Evolutionary conservation across 2,797 vertebrate species (phyloP).

Genomic region (Molossus alvarezi): DNA sequence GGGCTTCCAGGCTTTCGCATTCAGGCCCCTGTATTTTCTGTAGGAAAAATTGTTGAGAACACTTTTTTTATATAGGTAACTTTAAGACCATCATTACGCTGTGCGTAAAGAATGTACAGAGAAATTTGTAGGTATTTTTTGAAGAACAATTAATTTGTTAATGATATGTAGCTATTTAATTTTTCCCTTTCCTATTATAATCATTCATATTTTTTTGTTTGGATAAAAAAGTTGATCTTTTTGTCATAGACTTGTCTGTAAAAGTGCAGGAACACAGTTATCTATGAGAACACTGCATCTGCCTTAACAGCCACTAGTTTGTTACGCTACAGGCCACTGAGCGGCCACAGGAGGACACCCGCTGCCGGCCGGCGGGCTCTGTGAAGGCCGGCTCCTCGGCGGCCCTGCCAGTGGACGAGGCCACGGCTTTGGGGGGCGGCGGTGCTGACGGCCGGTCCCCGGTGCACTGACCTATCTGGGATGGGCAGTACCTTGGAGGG

Average conservation of each 20-base stretch:
- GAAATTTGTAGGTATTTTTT: slow-evolving; percentile 99
- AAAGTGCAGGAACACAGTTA: slow-evolving; percentile 99
- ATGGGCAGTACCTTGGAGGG: slow-evolving; percentile 90
- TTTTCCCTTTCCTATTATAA: slow-evolving; percentile 98
- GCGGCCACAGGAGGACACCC: slow-evolving; percentile 89
- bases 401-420: background rate
- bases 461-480: slow-evolving; percentile 94
- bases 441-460: slow-evolving; percentile 1
- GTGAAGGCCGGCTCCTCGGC: slow-evolving; percentile 88
- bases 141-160: slow-evolving; percentile 99
- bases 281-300: slow-evolving; percentile 95
- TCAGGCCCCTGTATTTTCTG: slow-evolving; percentile 95
- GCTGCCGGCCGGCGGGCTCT: slow-evolving; percentile 91
- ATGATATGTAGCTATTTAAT: slow-evolving; percentile 99
- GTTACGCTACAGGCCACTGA: slow-evolving; percentile 96
- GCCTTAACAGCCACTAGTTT: slow-evolving; percentile 95
- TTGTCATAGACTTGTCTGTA: slow-evolving; percentile 95
- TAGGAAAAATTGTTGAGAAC: slow-evolving; percentile 95
- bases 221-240: slow-evolving; percentile 99
- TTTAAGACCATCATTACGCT: slow-evolving; percentile 99
- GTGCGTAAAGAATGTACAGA: slow-evolving; percentile 99
- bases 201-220: slow-evolving; percentile 93
- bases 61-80: slow-evolving; percentile 98
- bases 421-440: background rate
- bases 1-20: slow-evolving; percentile 94